A percentile compares a stretch with the other conserved stretches of the same genome.
These are phyloP conservation scores for Watsonalla binaria DNA, from an alignment of 2,888 invertebrate species.

Conservation along the genomic window DNA sequence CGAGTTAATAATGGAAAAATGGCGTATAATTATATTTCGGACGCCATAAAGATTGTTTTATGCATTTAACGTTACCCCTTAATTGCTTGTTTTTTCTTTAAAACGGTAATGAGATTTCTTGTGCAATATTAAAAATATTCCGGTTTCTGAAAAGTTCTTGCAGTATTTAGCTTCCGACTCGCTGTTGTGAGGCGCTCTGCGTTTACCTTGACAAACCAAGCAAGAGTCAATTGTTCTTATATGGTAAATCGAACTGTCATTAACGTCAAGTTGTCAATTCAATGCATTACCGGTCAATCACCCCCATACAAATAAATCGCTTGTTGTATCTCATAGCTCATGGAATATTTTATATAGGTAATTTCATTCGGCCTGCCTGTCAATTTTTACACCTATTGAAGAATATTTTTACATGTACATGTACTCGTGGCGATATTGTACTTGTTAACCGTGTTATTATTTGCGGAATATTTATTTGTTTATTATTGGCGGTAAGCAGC, in stretches of 20 bases:
- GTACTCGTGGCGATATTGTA: neutral
- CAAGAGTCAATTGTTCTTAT: too few species aligned
- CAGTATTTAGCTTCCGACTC: constrained; percentile 19
- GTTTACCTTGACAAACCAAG: neutral
- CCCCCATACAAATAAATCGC: too few species aligned
- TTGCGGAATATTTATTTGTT: constrained; percentile 57
- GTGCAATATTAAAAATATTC: constrained; percentile 31
- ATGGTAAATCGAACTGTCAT: too few species aligned
- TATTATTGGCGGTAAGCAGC: constrained; percentile 59
- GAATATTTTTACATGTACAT: too few species aligned
- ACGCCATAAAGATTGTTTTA: constrained; percentile 42
- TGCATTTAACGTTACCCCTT: constrained; percentile 40
- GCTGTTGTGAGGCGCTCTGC: neutral
- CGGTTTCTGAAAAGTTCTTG: constrained; percentile 13
- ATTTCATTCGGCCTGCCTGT: too few species aligned
- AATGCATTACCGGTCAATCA: too few species aligned
- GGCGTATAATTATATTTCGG: constrained; percentile 53
- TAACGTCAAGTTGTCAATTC: too few species aligned
- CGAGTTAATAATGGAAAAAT: constrained; percentile 54
- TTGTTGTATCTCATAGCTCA: too few species aligned
- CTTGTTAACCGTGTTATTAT: constrained; percentile 6
- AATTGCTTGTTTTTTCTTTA: constrained; percentile 30
- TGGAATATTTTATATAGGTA: too few species aligned
- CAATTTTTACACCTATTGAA: too few species aligned
- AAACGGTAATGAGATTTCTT: constrained; percentile 34